Conservation (phyloP, 2,797 vertebrate species). For the Hippopotamyrus pictus region DNA sequence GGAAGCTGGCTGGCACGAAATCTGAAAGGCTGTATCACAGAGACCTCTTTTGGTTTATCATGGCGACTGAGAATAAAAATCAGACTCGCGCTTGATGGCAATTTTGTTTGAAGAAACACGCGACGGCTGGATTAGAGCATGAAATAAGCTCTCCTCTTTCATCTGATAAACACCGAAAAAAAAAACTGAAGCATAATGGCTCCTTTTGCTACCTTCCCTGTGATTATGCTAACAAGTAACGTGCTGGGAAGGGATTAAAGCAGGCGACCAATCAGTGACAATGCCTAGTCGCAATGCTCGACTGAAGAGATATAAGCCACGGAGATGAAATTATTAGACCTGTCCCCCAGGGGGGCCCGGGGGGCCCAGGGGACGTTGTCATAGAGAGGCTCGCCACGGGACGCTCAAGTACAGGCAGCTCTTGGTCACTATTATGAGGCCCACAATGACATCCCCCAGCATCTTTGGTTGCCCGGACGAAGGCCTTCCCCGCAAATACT, state of each 20-base stretch:
- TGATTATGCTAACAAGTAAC: conserved; percentile 73
- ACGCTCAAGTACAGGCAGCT: conserved; percentile 52
- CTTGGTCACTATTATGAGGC: conserved; percentile 56
- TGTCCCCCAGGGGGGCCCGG: conserved; percentile 39
- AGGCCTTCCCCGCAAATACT: conserved; percentile 46
- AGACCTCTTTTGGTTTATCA: conserved; percentile 31
- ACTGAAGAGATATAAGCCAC: conserved; percentile 58
- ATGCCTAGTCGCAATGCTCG: conserved; percentile 52
- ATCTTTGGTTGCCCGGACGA: conserved; percentile 16
- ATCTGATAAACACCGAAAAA: conserved; percentile 50
- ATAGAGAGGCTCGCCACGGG: conserved; percentile 43
- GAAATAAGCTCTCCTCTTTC: conserved; percentile 54
- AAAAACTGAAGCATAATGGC: conserved; percentile 48
- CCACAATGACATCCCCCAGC: conserved; percentile 39
- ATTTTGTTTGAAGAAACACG: conserved; percentile 42
- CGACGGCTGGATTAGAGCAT: conserved; percentile 49
- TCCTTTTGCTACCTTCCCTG: conserved; percentile 62
- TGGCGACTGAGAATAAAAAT: conserved; percentile 39
- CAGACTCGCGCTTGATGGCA: conserved; percentile 29
- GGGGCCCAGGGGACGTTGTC: conserved; percentile 43
- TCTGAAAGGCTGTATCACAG: conserved; percentile 35
- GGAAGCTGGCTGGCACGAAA: conserved; percentile 26
- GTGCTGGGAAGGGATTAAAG: conserved; percentile 65
- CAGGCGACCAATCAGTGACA: conserved; percentile 71
- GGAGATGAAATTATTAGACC: conserved; percentile 58